These are phyloP conservation scores for Scrobipalpa costella DNA, from an alignment of 2,888 invertebrate genomes.

Conservation along the genomic window DNA sequence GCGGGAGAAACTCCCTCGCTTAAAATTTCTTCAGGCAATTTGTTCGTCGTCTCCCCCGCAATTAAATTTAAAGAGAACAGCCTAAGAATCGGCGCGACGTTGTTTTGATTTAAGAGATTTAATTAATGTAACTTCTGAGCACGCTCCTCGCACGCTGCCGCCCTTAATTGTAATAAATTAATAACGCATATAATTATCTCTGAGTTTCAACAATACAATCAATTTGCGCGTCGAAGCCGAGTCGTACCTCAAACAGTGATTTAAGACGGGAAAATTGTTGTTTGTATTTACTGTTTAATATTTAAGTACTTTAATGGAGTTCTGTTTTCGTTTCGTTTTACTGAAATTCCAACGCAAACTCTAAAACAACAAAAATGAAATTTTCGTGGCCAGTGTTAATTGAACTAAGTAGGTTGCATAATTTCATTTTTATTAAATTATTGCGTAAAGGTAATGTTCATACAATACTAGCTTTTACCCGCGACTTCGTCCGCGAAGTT, in stretches of 20 bases:
- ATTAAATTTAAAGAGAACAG: constrained; percentile 69
- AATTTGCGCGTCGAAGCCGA: constrained; percentile 8
- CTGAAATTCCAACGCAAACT: not conserved
- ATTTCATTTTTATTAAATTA: not conserved
- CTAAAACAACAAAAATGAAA: not conserved
- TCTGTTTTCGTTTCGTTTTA: not conserved
- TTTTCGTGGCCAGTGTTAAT: not conserved
- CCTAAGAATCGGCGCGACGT: constrained; percentile 56
- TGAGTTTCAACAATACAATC: constrained; percentile 16
- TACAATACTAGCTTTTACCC: too few relatives aligned
- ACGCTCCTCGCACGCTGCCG: constrained; percentile 46
- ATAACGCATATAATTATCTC: constrained; percentile 24
- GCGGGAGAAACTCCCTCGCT: constrained; percentile 40
- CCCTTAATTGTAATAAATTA: constrained; percentile 51
- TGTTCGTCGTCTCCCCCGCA: constrained; percentile 57
- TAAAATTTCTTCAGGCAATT: constrained; percentile 58
- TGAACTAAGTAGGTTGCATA: not conserved
- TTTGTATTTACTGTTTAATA: constrained; percentile 3
- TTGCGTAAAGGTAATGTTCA: too few relatives aligned
- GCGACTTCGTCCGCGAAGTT: too few relatives aligned
- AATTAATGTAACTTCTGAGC: constrained; percentile 62
- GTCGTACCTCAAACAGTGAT: not conserved
- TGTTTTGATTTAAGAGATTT: constrained; percentile 74
- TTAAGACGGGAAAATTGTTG: constrained; percentile 1
- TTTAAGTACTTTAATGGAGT: not conserved